Conservation (phyloP, 2,113 vertebrate genomes). For the Buteo buteo region DNA sequence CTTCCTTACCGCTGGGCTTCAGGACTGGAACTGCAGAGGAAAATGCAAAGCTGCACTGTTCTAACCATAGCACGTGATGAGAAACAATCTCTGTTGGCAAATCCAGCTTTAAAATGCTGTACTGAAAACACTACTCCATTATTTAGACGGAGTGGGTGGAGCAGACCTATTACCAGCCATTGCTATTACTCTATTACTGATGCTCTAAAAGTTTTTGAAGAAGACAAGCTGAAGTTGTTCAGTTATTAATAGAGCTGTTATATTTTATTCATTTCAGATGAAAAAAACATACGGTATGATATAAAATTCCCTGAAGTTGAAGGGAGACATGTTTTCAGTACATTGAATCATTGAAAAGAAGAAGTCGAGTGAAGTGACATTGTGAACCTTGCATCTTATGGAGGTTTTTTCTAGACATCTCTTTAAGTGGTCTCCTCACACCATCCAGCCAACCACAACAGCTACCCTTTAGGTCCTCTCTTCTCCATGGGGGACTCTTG, state of each 20-base stretch:
- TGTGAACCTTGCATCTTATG: neutral
- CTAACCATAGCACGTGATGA: neutral
- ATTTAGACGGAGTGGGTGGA: slow-evolving; percentile 39
- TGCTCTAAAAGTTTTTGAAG: slow-evolving; percentile 35
- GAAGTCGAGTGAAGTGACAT: neutral
- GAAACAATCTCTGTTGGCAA: neutral
- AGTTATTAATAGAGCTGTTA: slow-evolving; percentile 42
- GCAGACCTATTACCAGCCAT: neutral
- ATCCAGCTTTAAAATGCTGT: neutral
- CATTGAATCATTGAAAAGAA: neutral
- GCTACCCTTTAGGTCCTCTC: neutral
- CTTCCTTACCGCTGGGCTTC: neutral
- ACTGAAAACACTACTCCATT: neutral
- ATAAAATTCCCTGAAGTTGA: neutral
- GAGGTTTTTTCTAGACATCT: neutral
- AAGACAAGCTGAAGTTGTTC: neutral
- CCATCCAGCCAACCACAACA: neutral
- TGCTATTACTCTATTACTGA: slow-evolving; percentile 7
- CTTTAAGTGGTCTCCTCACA: neutral
- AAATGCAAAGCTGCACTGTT: neutral
- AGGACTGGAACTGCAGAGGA: neutral
- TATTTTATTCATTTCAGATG: slow-evolving; percentile 42
- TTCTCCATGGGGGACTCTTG: neutral
- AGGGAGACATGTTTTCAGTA: neutral
- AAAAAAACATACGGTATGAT: neutral